A percentile compares a stretch with the other conserved stretches of the same genome.
Conservation (phyloP, 2,888 invertebrate genomes). For the Parnassius glacialis region DNA sequence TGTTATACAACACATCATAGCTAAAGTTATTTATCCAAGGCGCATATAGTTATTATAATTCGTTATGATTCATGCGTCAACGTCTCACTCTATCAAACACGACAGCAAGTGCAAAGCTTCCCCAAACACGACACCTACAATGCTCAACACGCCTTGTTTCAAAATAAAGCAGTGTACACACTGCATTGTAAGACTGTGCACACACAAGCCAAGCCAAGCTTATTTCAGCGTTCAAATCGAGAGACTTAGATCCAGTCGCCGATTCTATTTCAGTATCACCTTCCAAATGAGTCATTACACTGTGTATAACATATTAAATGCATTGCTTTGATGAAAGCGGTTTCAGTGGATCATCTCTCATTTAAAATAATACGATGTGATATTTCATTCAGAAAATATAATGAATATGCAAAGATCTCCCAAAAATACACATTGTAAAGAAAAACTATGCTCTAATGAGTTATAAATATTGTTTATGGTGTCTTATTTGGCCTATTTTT, state of each 20-base stretch:
- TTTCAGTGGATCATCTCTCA: background rate
- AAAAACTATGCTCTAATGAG: too few species aligned
- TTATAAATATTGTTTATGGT: too few species aligned
- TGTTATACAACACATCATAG: too few species aligned
- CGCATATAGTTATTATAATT: too few species aligned
- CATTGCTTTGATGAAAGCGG: constrained; percentile 6
- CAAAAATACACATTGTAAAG: background rate
- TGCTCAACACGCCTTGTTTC: background rate
- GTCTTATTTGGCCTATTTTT: too few species aligned
- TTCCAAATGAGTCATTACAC: constrained; percentile 12
- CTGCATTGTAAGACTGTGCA: background rate
- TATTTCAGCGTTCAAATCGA: background rate
- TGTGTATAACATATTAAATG: constrained; percentile 1
- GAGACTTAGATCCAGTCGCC: background rate
- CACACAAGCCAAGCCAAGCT: background rate
- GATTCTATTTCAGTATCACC: constrained; percentile 5
- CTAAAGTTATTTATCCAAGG: too few species aligned
- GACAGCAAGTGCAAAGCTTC: background rate
- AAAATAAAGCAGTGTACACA: constrained; percentile 2
- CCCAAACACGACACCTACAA: constrained; percentile 2
- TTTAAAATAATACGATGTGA: constrained; percentile 3
- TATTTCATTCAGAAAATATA: background rate
- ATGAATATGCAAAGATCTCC: background rate
- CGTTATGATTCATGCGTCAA: too few species aligned
- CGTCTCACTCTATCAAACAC: background rate